phyloP scores from a whole-genome alignment of 1,140 invertebrate genomes.

The Nomia melanderi region DNA sequence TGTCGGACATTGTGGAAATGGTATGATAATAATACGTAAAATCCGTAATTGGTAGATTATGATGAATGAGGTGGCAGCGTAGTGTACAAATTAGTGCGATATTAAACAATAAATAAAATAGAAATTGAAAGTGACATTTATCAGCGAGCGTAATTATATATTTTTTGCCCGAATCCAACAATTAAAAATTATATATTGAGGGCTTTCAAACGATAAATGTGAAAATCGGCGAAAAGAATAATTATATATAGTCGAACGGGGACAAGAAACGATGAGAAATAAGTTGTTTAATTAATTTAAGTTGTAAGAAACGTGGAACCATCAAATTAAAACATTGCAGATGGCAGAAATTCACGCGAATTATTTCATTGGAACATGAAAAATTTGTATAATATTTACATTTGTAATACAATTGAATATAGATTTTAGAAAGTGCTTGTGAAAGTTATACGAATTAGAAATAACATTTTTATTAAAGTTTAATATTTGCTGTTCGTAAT shows the following conservation, averaged over 20 bases:
- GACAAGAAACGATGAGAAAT: neutral
- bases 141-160: conserved; percentile 2
- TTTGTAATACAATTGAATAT: too few relatives aligned
- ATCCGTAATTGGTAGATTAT: too few relatives aligned
- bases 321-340: neutral
- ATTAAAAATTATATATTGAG: neutral
- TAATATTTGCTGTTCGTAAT: neutral
- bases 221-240: neutral
- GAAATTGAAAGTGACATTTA: conserved; percentile 19
- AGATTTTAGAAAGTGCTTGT: too few relatives aligned
- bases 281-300: neutral
- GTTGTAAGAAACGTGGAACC: neutral
- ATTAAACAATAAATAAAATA: neutral
- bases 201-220: neutral
- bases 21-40: too few relatives aligned
- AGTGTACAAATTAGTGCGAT: neutral
- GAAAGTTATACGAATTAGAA: too few relatives aligned
- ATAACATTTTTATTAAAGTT: neutral
- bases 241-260: neutral
- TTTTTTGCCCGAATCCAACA: neutral
- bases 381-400: neutral
- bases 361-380: neutral
- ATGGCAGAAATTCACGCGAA: neutral
- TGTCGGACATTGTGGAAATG: too few relatives aligned
- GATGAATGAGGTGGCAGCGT: neutral